Percentiles rank a stretch among this genome's conserved stretches.
Evolutionary conservation across 2,113 vertebrate genomes (phyloP).

Genomic region (Elachura formosa): DNA sequence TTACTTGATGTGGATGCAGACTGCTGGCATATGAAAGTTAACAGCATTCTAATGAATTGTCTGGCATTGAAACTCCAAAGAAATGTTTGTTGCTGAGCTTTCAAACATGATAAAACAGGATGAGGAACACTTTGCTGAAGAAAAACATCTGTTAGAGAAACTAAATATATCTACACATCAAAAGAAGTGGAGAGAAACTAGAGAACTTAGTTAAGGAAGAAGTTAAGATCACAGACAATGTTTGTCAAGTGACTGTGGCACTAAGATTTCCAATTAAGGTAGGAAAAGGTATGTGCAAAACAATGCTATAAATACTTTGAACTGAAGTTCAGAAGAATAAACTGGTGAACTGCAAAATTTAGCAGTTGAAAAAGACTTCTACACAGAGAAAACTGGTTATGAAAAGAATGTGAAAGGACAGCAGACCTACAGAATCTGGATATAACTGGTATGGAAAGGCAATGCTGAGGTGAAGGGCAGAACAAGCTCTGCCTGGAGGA

Average conservation of each 20-base stretch:
- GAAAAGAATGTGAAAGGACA: background rate
- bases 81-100: conserved; percentile 3
- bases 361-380: background rate
- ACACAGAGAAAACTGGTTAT: background rate
- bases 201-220: background rate
- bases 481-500: background rate
- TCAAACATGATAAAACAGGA: background rate
- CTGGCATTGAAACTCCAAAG: background rate
- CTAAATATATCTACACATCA: background rate
- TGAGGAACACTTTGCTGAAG: background rate
- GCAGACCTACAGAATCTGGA: background rate
- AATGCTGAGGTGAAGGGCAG: background rate
- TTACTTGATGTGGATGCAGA: background rate
- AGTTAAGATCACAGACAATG: background rate
- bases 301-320: background rate
- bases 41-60: background rate
- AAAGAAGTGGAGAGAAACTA: background rate
- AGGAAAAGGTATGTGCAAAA: background rate
- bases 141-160: conserved; percentile 24
- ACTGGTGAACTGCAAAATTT: background rate
- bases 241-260: background rate
- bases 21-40: background rate
- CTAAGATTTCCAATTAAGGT: background rate
- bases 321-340: background rate
- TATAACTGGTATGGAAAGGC: background rate